These are phyloP conservation scores for Willisornis vidua DNA, from an alignment of 2,113 vertebrate genomes.

Conservation along the genomic window DNA sequence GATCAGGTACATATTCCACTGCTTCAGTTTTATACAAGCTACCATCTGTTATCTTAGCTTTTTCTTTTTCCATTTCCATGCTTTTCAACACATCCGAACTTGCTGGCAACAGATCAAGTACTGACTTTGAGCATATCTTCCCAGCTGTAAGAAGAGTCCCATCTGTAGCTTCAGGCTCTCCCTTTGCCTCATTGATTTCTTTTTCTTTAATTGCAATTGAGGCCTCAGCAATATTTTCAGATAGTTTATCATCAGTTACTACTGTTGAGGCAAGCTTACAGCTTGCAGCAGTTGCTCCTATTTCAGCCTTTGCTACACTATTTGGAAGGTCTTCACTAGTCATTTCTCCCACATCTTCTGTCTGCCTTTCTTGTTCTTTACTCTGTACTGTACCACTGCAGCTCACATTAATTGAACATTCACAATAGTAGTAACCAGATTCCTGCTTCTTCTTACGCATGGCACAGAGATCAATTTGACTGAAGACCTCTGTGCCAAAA, in stretches of 20 bases:
- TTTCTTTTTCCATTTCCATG: not conserved
- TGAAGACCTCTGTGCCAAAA: slow-evolving; percentile 59
- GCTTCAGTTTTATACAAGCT: slow-evolving; percentile 47
- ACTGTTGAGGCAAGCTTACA: not conserved
- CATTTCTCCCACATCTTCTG: not conserved
- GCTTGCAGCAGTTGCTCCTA: not conserved
- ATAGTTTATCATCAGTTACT: not conserved
- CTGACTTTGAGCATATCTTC: slow-evolving; percentile 21
- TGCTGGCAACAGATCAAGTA: slow-evolving; percentile 52
- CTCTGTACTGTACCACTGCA: not conserved
- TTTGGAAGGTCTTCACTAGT: not conserved
- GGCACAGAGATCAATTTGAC: slow-evolving; percentile 61
- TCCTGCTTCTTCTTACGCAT: slow-evolving; percentile 65
- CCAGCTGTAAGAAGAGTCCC: slow-evolving; percentile 12
- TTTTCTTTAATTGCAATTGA: not conserved
- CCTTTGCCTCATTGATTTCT: not conserved
- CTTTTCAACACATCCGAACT: not conserved
- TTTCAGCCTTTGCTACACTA: not conserved
- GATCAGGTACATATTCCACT: slow-evolving; percentile 33
- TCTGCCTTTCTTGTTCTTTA: not conserved
- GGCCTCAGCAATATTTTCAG: slow-evolving; percentile 12
- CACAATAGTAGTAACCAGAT: slow-evolving; percentile 58
- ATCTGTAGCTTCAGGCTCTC: slow-evolving; percentile 27
- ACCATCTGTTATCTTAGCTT: slow-evolving; percentile 50
- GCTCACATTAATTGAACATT: slow-evolving; percentile 31